Evolutionary conservation across 2,888 invertebrate genomes (phyloP).

Genomic region (Ectemnius cavifrons): DNA sequence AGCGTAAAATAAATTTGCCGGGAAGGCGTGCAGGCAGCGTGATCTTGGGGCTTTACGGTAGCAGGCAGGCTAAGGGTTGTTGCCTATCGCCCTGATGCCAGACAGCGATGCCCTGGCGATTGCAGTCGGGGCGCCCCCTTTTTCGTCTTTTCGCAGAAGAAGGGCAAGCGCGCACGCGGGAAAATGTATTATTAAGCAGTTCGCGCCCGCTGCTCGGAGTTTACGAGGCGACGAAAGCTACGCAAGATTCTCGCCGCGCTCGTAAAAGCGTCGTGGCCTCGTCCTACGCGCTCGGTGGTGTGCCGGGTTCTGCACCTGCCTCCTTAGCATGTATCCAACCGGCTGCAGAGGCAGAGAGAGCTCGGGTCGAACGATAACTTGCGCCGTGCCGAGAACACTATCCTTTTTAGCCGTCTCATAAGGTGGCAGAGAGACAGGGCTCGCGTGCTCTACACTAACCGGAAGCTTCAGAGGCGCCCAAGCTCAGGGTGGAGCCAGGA

Average conservation of each 20-base stretch:
- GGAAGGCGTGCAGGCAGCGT: no score
- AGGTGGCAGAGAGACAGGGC: background rate
- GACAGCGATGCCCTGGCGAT: no score
- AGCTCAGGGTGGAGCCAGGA: background rate
- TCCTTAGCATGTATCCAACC: background rate
- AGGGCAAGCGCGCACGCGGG: constrained; percentile 17
- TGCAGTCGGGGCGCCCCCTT: no score
- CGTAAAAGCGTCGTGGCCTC: constrained; percentile 57
- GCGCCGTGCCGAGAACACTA: background rate
- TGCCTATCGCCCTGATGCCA: no score
- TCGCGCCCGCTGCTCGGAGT: constrained; percentile 54
- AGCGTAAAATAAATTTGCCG: no score
- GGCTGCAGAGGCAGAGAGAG: background rate
- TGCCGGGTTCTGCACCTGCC: background rate
- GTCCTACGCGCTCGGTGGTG: background rate
- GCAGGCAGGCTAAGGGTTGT: no score
- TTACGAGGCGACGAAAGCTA: constrained; percentile 66
- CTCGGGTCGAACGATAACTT: constrained; percentile 1
- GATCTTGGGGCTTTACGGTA: no score
- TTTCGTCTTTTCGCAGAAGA: background rate
- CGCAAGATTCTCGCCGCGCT: constrained; percentile 62
- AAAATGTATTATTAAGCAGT: constrained; percentile 67
- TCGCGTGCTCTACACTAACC: background rate
- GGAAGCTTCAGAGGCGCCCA: no score
- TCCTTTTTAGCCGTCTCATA: background rate